These are phyloP conservation scores for Zaprionus obscuricornis DNA, from an alignment of 2,888 invertebrate species.

Conservation along the genomic window DNA sequence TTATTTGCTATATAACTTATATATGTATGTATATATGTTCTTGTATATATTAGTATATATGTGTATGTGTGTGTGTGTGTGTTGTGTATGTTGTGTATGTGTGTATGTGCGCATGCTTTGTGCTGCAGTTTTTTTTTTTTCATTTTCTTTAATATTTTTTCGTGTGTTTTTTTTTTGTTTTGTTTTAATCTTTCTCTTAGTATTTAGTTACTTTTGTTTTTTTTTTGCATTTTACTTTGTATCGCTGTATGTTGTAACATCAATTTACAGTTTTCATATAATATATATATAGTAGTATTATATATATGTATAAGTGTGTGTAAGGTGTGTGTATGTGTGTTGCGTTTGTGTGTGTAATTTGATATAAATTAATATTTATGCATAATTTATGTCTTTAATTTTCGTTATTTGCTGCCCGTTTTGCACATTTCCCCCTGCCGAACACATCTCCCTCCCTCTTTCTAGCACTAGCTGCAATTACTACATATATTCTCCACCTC, in stretches of 20 bases:
- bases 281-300: constrained; percentile 36
- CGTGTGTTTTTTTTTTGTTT: constrained; percentile 12
- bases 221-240: constrained; percentile 45
- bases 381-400: constrained; percentile 78
- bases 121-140: constrained; percentile 45
- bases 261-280: constrained; percentile 47
- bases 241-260: constrained; percentile 58
- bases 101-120: constrained; percentile 62
- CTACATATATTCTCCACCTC: not conserved
- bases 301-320: constrained; percentile 35
- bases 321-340: constrained; percentile 13
- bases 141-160: constrained; percentile 7
- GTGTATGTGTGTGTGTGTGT: constrained; percentile 43
- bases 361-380: constrained; percentile 77
- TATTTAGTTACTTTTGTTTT: constrained; percentile 36
- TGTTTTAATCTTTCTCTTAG: constrained; percentile 22
- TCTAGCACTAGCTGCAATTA: not conserved
- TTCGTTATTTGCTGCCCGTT: constrained; percentile 67
- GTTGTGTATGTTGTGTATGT: too few species aligned
- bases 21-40: constrained; percentile 43
- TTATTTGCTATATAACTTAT: constrained; percentile 48
- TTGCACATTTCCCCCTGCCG: constrained; percentile 14
- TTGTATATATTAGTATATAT: constrained; percentile 47
- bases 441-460: not conserved
- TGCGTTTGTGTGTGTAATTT: constrained; percentile 18